phyloP scores from a whole-genome alignment of 2,797 vertebrate genomes.

The Tragelaphus oryx region DNA sequence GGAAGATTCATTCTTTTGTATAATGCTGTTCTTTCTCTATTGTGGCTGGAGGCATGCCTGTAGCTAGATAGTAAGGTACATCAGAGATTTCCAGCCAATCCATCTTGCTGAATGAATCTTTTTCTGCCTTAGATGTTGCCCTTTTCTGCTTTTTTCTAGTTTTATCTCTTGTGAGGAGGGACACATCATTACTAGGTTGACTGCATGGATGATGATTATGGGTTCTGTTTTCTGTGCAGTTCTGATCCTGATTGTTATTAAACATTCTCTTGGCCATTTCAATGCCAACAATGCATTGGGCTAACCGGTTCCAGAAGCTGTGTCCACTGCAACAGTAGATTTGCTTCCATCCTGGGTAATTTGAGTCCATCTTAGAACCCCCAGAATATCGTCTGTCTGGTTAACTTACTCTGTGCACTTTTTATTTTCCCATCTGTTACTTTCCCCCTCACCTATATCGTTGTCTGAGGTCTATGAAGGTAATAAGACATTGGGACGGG shows the following conservation, averaged over 20 bases:
- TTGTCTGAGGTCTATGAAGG: neutral
- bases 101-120: neutral
- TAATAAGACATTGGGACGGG: neutral
- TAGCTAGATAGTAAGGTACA: fast-evolving
- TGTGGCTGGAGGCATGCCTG: neutral
- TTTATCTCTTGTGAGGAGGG: neutral
- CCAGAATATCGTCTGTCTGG: neutral
- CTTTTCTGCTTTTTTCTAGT: neutral
- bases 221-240: neutral
- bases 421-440: neutral
- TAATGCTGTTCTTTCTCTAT: neutral
- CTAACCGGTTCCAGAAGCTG: neutral
- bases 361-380: neutral
- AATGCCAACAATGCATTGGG: fast-evolving
- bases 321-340: neutral
- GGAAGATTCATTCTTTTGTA: neutral
- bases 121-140: neutral
- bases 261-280: neutral
- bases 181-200: neutral
- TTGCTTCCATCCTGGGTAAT: neutral
- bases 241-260: neutral
- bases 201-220: neutral
- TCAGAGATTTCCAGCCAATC: neutral
- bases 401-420: neutral
- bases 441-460: neutral